phyloP scores from a whole-genome alignment of 2,888 invertebrate genomes.

The Dioctria linearis region DNA sequence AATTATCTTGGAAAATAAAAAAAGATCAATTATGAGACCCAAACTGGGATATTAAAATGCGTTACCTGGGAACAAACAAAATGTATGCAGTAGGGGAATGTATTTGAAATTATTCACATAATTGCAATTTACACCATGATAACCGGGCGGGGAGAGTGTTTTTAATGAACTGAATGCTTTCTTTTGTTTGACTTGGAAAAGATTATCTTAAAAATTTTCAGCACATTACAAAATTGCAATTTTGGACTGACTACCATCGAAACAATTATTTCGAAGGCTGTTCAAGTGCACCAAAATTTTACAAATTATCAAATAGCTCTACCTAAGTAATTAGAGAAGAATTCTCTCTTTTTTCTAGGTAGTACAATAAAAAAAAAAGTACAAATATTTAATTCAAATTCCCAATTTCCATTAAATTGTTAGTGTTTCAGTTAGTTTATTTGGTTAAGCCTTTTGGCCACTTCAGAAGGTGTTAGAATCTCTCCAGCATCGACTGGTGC shows the following conservation, averaged over 20 bases:
- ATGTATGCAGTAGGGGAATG: slow-evolving; percentile 17
- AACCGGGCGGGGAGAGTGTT: no score
- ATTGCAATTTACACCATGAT: neutral
- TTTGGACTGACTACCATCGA: neutral
- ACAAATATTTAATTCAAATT: slow-evolving; percentile 2
- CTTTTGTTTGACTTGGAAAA: neutral
- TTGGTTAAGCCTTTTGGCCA: slow-evolving; percentile 67
- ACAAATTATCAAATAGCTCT: slow-evolving; percentile 21
- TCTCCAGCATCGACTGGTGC: slow-evolving; percentile 86
- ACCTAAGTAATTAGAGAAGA: neutral
- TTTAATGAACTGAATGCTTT: no score
- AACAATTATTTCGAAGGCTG: neutral
- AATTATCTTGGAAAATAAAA: neutral
- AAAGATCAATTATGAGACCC: neutral
- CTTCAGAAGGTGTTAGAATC: slow-evolving; percentile 73
- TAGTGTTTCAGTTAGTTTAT: slow-evolving; percentile 63
- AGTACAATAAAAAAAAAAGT: neutral
- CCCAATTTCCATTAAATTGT: neutral
- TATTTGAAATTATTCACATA: slow-evolving; percentile 16
- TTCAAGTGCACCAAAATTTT: slow-evolving; percentile 9
- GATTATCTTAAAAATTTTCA: slow-evolving; percentile 32
- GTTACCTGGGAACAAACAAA: neutral
- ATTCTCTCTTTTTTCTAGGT: neutral
- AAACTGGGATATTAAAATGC: neutral
- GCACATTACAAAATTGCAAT: slow-evolving; percentile 32